These are phyloP conservation scores for Corythoichthys intestinalis DNA, from an alignment of 2,113 vertebrate species.

Conservation along the genomic window DNA sequence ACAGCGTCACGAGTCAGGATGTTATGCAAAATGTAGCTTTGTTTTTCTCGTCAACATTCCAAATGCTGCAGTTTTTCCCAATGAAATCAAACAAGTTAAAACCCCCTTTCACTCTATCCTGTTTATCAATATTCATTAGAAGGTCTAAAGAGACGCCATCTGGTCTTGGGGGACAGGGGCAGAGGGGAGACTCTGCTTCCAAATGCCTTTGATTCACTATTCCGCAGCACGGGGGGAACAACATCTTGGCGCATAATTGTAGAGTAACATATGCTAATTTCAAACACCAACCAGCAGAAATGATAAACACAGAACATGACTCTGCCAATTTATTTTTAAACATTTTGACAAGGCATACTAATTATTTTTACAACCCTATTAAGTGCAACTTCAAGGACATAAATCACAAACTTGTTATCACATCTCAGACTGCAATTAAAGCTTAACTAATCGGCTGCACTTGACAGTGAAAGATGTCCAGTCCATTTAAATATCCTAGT, in stretches of 20 bases:
- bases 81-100: conserved; percentile 3
- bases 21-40: background rate
- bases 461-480: too few species aligned
- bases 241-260: background rate
- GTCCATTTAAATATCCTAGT: too few species aligned
- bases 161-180: conserved; percentile 57
- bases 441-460: background rate
- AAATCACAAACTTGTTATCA: background rate
- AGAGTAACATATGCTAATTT: conserved; percentile 8
- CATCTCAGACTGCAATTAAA: background rate
- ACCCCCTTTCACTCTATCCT: conserved; percentile 45
- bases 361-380: background rate
- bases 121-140: conserved; percentile 75
- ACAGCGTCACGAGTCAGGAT: background rate
- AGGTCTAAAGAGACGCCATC: conserved; percentile 68
- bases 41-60: background rate
- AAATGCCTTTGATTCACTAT: conserved; percentile 49
- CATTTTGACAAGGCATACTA: background rate
- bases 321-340: background rate
- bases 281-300: background rate
- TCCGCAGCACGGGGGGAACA: conserved; percentile 32
- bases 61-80: background rate
- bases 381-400: background rate
- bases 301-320: background rate
- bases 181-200: conserved; percentile 28